Conservation (phyloP, 2,113 vertebrate species). For the Entelurus aequoreus region DNA sequence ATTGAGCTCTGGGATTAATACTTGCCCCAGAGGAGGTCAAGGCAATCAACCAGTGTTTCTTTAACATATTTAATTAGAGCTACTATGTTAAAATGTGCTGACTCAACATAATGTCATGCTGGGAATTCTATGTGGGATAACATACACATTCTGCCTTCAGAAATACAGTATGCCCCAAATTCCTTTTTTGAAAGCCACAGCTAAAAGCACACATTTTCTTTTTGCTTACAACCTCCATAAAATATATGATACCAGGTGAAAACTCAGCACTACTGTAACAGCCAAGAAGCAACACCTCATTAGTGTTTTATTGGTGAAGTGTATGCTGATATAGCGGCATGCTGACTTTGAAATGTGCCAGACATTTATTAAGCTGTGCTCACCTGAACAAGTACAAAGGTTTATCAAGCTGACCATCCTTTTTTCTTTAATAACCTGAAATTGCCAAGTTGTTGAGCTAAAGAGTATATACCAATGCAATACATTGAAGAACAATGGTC, state of each 20-base stretch:
- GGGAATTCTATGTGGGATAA: slow-evolving; percentile 3
- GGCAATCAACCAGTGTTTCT: slow-evolving; percentile 68
- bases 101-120: slow-evolving; percentile 41
- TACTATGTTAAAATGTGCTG: slow-evolving; percentile 55
- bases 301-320: slow-evolving; percentile 24
- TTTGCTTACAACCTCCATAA: slow-evolving; percentile 3
- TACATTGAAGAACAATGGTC: no score
- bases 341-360: slow-evolving; percentile 24
- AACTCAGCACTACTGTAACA: slow-evolving; percentile 19
- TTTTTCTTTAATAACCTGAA: slow-evolving; percentile 30
- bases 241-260: slow-evolving; percentile 28
- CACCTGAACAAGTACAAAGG: slow-evolving; percentile 26
- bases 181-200: not conserved
- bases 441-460: not conserved
- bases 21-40: slow-evolving; percentile 45
- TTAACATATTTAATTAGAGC: slow-evolving; percentile 68
- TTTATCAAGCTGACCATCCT: slow-evolving; percentile 20
- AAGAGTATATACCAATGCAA: no score
- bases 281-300: slow-evolving; percentile 6
- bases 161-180: slow-evolving; percentile 11
- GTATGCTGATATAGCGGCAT: slow-evolving; percentile 27
- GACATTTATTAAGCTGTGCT: slow-evolving; percentile 19
- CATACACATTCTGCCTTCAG: not conserved
- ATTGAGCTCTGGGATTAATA: slow-evolving; percentile 73
- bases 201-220: slow-evolving; percentile 9